Percentiles rank a stretch among this genome's conserved stretches.
Evolutionary conservation across 2,797 vertebrate genomes (phyloP).

Genomic region (Buphagus erythrorhynchus): DNA sequence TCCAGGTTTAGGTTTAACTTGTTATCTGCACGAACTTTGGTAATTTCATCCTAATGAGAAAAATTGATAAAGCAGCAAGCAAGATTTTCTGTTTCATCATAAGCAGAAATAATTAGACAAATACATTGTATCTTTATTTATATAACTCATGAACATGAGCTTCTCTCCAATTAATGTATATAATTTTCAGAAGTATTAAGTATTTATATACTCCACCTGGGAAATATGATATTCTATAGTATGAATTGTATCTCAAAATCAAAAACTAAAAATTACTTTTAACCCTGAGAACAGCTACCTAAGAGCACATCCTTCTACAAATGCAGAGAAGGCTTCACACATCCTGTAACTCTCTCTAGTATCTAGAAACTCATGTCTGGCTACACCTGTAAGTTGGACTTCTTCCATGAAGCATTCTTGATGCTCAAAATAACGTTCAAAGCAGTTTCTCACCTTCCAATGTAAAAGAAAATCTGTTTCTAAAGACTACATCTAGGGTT

Average conservation of each 20-base stretch:
- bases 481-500: neutral
- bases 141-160: neutral
- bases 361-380: neutral
- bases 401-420: neutral
- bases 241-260: neutral
- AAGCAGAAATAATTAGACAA: neutral
- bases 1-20: slow-evolving; percentile 91
- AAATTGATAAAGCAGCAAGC: neutral
- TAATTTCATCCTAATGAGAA: slow-evolving; percentile 87
- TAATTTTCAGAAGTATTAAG: neutral
- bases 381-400: neutral
- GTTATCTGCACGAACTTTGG: slow-evolving; percentile 87
- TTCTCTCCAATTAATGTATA: neutral
- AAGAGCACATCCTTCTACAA: neutral
- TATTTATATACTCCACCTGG: neutral
- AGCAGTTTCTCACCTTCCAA: neutral
- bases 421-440: neutral
- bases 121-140: neutral
- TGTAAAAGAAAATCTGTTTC: neutral
- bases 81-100: neutral
- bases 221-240: neutral
- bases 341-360: neutral
- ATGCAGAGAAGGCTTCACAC: neutral
- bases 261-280: neutral
- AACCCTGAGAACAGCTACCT: neutral